Evolutionary conservation across 2,113 vertebrate genomes (phyloP), one percentile per base, ranked within the genome.

Genomic region (Podiceps cristatus): DNA sequence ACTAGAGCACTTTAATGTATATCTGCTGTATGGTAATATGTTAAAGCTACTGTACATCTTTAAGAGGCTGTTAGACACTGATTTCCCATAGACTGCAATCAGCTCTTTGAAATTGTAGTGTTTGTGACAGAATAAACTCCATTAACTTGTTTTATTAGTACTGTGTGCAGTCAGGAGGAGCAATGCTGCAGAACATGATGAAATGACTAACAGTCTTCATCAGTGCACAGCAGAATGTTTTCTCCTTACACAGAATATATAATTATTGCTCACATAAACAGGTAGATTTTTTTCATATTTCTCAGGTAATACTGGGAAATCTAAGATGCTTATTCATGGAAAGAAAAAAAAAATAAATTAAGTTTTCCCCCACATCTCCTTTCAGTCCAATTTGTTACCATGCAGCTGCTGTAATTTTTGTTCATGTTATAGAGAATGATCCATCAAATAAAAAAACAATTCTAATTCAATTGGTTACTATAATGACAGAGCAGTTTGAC

Each of bases 121-220:
- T 98, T 98, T 97, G 96, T 98, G 98, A 97, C 98, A 98, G 98
- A 98, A 98, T 97, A 98, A 98, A 98, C 97, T 98, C 98, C 98
- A 98, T 98, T 98, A 98, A 97, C 97, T 98, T 98, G 96, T 98
- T 98, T 98, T 98, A 98, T 98, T 98, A 98, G 95, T 93, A 89
- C 96, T 98, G 95, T 96, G 96, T 6, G 59, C 97, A 98, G 96
- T 96, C 97, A 98, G 98, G 96, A 98, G 96, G 93, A 98, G 98
- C 98, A 98, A 64, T 95, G 97, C 97, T 96, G 97, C 97, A 96
- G 80, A 97, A 97, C 96, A 95, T 95, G 98, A 98, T 97, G 97
- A 98, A 98, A 98, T 97, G 96, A 98, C 97, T 97, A 98, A 97
- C 96, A 97, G 96, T 90, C 86, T 98, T 97, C 97, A 97, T 97